Evolutionary conservation across 2,797 vertebrate species (phyloP), one percentile per base, ranked within the genome.

Genomic region (Phrynocephalus vlangalii): DNA sequence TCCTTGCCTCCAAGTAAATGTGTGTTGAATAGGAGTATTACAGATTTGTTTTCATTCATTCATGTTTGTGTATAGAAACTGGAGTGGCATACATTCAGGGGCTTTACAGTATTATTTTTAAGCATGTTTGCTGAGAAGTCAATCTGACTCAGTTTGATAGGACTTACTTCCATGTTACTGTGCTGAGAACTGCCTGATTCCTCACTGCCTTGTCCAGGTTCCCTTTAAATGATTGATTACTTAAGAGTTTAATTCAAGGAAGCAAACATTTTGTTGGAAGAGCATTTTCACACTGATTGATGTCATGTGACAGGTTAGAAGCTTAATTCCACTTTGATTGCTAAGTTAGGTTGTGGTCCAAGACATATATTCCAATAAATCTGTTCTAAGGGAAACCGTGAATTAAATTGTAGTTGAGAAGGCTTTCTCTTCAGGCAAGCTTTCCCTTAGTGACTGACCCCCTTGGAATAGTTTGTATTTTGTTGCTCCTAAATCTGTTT

Each of bases 181-280:
- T 66, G 2, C 20, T 70, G 73, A 33, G n/a, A 63, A 88, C 1
- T 52, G 77, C 60, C 44, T 70, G 50, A 80, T 24, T 75, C 48
- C n/a, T 75, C 68, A 68, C 6, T 72, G 28, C 66, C 38, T 38
- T 70, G 67, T 56, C 56, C 26, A 22, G 2, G 1, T 38, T 79
- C 16, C 11, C 67, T 87, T 83, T 71, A 66, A 52, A 78, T 9
- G 38, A 70, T 20, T 3, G 6, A 0, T 44, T 78, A 9, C 20
- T 70, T 56, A 22, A 56, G 78, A 81, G 30, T 68, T 76, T 60
- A 60, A 76, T 76, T 80, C 63, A 72, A 85, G 70, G 75, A 81
- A 38, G 52, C 76, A 88, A 79, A 79, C 28, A 24, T 84, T 84
- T 78, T 88, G 24, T 66, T 71, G 50, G 20, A 33, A 67, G 63